phyloP scores from a whole-genome alignment of 2,797 vertebrate genomes.

The Psittacula derbiana region DNA sequence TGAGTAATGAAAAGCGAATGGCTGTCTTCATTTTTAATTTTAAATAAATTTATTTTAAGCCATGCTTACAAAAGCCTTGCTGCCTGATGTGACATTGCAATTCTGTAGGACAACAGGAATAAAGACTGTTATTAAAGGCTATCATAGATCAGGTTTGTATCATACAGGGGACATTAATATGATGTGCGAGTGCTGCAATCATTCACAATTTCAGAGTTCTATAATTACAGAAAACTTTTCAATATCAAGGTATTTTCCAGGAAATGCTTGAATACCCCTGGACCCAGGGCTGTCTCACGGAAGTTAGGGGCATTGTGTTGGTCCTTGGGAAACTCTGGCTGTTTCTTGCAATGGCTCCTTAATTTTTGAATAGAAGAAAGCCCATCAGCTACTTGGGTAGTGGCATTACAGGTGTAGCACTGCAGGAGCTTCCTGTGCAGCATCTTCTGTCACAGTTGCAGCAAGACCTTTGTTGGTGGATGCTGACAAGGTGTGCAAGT shows the following conservation, averaged over 20 bases:
- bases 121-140: not conserved
- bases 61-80: not conserved
- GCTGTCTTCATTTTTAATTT: not conserved
- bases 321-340: not conserved
- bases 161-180: not conserved
- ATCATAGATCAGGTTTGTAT: not conserved
- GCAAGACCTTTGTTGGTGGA: accelerated
- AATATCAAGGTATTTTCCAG: not conserved
- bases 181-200: not conserved
- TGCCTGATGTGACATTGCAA: not conserved
- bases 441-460: accelerated
- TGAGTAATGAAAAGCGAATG: not conserved
- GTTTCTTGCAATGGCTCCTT: not conserved
- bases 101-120: not conserved
- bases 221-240: not conserved
- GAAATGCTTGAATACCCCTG: not conserved
- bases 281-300: accelerated
- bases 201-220: not conserved
- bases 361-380: not conserved
- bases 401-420: accelerated
- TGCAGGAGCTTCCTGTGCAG: not conserved
- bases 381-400: not conserved
- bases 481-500: not conserved
- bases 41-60: not conserved
- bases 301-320: not conserved